Conservation (phyloP, 2,797 vertebrate species). For the Florisuga fusca region DNA sequence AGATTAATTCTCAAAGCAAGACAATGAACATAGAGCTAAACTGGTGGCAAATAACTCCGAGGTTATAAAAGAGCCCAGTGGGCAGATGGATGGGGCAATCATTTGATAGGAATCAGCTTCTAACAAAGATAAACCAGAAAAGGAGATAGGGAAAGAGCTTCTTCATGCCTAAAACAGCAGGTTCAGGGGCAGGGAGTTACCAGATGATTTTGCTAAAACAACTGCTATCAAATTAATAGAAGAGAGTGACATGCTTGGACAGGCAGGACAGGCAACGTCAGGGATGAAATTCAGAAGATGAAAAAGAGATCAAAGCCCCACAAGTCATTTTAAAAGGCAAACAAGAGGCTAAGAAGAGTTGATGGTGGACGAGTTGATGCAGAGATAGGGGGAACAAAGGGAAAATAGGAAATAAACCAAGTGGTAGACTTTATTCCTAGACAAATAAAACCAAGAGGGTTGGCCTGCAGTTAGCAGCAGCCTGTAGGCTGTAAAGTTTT, state of each 20-base stretch:
- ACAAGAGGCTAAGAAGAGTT: background rate
- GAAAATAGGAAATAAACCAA: background rate
- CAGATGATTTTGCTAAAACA: background rate
- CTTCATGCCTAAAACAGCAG: background rate
- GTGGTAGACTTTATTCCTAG: accelerated
- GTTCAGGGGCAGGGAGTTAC: background rate
- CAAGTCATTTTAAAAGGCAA: background rate
- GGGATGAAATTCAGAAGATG: background rate
- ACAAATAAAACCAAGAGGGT: accelerated
- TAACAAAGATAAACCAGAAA: background rate
- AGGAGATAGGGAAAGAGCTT: background rate
- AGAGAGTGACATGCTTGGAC: background rate
- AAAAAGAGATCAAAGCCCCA: background rate
- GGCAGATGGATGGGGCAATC: conserved; percentile 57
- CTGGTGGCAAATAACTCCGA: background rate
- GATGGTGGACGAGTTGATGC: background rate
- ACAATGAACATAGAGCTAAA: background rate
- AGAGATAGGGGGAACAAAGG: accelerated
- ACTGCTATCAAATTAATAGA: background rate
- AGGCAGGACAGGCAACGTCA: background rate
- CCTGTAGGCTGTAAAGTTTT: background rate
- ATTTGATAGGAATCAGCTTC: conserved; percentile 50
- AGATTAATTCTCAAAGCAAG: conserved; percentile 25
- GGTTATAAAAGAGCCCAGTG: background rate
- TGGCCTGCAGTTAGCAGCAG: accelerated